These are phyloP conservation scores for Eulacestoma nigropectus DNA, from an alignment of 2,113 vertebrate species.

Conservation along the genomic window DNA sequence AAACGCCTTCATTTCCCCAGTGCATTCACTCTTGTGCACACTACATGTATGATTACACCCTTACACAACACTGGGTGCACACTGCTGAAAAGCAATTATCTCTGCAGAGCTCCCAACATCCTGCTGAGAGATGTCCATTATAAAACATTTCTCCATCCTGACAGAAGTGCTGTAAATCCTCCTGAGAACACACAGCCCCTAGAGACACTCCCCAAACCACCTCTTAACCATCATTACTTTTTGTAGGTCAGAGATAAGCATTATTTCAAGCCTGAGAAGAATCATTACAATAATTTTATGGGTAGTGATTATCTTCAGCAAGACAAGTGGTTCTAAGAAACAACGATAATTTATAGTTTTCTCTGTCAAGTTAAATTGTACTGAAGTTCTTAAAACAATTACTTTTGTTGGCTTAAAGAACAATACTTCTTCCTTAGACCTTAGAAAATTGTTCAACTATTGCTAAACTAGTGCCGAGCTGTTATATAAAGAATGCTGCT, in stretches of 20 bases:
- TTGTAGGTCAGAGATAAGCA: background rate
- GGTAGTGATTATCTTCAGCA: background rate
- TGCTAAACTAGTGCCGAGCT: background rate
- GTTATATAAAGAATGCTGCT: background rate
- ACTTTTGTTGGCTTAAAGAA: background rate
- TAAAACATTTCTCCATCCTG: background rate
- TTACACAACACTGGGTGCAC: background rate
- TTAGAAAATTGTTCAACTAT: background rate
- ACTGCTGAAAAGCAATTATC: constrained; percentile 28
- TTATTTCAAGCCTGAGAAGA: background rate
- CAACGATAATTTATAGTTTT: background rate
- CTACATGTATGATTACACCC: background rate
- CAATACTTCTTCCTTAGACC: background rate
- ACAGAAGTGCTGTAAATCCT: background rate
- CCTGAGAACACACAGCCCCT: background rate
- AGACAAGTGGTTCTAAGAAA: background rate
- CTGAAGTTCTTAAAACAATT: constrained; percentile 1
- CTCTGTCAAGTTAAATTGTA: background rate
- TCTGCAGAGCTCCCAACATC: background rate
- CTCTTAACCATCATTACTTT: background rate
- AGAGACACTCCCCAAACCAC: background rate
- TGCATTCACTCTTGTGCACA: background rate
- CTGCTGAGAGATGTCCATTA: constrained; percentile 22
- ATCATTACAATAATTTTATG: background rate
- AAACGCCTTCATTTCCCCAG: background rate